Base-by-base conservation (phyloP, 2,113 vertebrate genomes). In the Cyphomyrus plagiostoma region DNA sequence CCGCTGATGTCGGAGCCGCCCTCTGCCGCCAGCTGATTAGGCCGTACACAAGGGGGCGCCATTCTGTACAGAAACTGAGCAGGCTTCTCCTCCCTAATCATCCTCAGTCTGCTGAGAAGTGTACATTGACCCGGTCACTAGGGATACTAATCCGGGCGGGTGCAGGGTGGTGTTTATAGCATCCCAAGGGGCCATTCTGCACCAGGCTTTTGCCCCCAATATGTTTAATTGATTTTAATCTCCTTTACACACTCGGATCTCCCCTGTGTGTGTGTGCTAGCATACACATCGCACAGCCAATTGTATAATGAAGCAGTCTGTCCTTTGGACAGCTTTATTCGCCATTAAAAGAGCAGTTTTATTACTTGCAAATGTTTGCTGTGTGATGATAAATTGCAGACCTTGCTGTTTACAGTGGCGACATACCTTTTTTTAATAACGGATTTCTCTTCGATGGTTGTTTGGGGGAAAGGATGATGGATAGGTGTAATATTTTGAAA, bases 401-500 rank as follows among this genome's bases (percentile, higher is more conserved):
- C 74, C 35, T 42, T 80, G 3, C 74, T 80, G 74, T 80, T 80
- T 80, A 19, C 30, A 42, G 74, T 80, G 74, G 35, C 13, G 13
- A 39, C 17, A 10, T 19, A 19, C 15, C 70, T 19, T 77, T 17
- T 77, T 74, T 35, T 74, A 77, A 77, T 39, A 30, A 66, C 70
- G 0, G 70, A 17, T 77, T 35, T 77, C 74, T 80, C 62, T 0
- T 3, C 4, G 62, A 30, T 70, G 58, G 58, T 30, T 80, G 17
- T 42, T 80, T 42, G 30, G 74, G 35, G 74, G 17, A 80, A 42
- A 17, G 17, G 35, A 42, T 39, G 74, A 80, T 42, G 15, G 74
- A 80, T 80, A 80, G 17, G 74, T 80, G 74, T 80, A 80, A 80
- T 80, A 80, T 80, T 80, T 42, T 42, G 74, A 80, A 80, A 42